Conservation (phyloP, 2,797 vertebrate species). For the Malurus splendens region DNA sequence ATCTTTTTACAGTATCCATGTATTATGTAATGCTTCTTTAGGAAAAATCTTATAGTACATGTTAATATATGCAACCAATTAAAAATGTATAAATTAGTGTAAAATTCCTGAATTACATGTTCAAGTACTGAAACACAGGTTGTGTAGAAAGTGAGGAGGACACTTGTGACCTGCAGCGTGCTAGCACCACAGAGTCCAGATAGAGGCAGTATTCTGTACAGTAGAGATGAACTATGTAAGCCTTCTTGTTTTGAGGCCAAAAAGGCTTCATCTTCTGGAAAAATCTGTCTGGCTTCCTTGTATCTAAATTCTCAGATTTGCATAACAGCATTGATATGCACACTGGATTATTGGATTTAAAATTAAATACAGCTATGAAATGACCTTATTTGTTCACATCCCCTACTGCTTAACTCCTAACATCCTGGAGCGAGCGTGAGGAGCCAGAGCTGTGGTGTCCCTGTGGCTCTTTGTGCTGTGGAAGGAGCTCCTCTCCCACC, state of each 20-base stretch:
- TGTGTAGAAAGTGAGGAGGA: conserved; percentile 68
- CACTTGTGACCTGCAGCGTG: conserved; percentile 55
- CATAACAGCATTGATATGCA: conserved; percentile 64
- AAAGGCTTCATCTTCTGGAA: conserved; percentile 67
- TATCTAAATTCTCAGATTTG: conserved; percentile 67
- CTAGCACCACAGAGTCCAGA: conserved; percentile 60
- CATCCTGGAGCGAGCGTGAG: conserved; percentile 15
- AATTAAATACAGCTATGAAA: conserved; percentile 69
- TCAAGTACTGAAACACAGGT: conserved; percentile 72
- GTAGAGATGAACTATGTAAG: conserved; percentile 63
- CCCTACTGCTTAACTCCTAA: conserved; percentile 52
- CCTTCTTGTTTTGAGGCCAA: conserved; percentile 63
- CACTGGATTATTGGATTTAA: conserved; percentile 68
- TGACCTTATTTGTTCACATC: conserved; percentile 44
- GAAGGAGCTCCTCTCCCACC: conserved; percentile 54
- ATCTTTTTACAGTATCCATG: conserved; percentile 90
- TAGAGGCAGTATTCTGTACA: conserved; percentile 73
- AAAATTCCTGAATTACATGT: conserved; percentile 74
- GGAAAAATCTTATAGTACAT: conserved; percentile 82
- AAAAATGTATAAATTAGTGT: conserved; percentile 83
- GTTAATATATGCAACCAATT: conserved; percentile 84
- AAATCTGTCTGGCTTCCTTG: conserved; percentile 61
- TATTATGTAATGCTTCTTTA: conserved; percentile 84
- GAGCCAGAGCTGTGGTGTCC: conserved; percentile 47
- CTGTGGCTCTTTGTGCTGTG: conserved; percentile 41